Base-by-base conservation (phyloP, 2,888 invertebrate species). In the Drosophila helvetica region DNA sequence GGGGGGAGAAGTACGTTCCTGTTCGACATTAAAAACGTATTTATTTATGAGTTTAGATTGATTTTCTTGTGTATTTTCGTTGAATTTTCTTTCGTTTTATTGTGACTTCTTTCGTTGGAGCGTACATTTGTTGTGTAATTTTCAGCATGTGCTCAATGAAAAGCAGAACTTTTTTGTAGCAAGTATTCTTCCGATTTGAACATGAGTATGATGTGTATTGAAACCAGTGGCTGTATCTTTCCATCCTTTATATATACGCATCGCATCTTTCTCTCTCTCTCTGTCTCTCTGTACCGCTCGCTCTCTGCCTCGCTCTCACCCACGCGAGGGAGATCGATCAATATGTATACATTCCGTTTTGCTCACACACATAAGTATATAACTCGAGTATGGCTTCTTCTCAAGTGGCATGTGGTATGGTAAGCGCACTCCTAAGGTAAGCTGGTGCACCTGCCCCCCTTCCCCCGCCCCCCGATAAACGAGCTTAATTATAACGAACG, bases 61-160 rank as follows among this genome's bases (percentile, higher is more conserved):
- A 77, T 75, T 75, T 77, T 74, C 68, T 75, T 79, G 77, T 52
- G 60, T 74, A 19, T n/a, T 33, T 59, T 33, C 27, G 17, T 67
- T 10, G 1, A 15, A 46, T 54, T 67, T 46, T n/a, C 10, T 27
- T 19, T 51, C 43, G 38, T 56, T 77, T 10, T 66, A 63, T 50
- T 57, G n/a, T 52, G 59, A 50, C 18, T 45, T 17, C 22, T 51
- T 54, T 52, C 64, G 68, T 77, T 83, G 77, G 78, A 86, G 78
- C 84, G 77, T 84, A 81, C 60, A 73, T 60, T 69, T 80, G 68
- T 79, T 68, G 77, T 64, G 74, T 73, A 75, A 81, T 77, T 82
- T 85, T 85, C 85, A 85, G 85, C 85, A 85, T 85, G 85, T 83
- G 77, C 86, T 82, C 82, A 80, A 78, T 80, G 81, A 79, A 68